Percentiles rank a stretch among this genome's conserved stretches.
Evolutionary conservation across 2,797 vertebrate species (phyloP).

Genomic region (Molothrus ater): DNA sequence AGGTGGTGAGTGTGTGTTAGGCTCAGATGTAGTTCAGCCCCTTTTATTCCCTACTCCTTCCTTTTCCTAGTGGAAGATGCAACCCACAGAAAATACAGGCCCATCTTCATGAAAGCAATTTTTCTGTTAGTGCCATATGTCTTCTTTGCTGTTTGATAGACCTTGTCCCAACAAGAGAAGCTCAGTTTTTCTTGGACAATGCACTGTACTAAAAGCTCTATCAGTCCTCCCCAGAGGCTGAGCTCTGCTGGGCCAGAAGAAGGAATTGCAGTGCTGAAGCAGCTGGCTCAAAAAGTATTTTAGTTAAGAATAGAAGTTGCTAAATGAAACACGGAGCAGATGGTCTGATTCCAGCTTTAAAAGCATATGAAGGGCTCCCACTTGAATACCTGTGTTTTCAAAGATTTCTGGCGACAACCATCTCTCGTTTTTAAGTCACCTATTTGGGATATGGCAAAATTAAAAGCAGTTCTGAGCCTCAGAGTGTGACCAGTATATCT

Average conservation of each 20-base stretch:
- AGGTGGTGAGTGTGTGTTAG: accelerated
- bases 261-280: constrained; percentile 11
- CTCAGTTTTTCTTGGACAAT: constrained; percentile 6
- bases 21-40: neutral
- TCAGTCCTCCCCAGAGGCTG: constrained; percentile 7
- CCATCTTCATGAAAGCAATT: neutral
- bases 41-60: neutral
- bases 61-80: neutral
- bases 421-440: neutral
- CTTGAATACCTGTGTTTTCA: constrained; percentile 40
- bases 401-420: neutral
- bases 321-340: constrained; percentile 51
- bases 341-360: constrained; percentile 51
- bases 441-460: neutral
- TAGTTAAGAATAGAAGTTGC: constrained; percentile 59
- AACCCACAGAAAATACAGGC: neutral
- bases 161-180: neutral
- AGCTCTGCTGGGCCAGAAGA: constrained; percentile 24
- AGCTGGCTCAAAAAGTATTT: constrained; percentile 45
- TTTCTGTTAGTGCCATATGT: neutral
- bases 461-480: neutral
- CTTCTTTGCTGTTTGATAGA: neutral
- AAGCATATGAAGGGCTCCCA: constrained; percentile 13
- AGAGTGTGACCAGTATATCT: neutral
- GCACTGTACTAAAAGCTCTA: neutral